Evolutionary conservation across 2,113 vertebrate species (phyloP).

Genomic region (Naja naja): DNA sequence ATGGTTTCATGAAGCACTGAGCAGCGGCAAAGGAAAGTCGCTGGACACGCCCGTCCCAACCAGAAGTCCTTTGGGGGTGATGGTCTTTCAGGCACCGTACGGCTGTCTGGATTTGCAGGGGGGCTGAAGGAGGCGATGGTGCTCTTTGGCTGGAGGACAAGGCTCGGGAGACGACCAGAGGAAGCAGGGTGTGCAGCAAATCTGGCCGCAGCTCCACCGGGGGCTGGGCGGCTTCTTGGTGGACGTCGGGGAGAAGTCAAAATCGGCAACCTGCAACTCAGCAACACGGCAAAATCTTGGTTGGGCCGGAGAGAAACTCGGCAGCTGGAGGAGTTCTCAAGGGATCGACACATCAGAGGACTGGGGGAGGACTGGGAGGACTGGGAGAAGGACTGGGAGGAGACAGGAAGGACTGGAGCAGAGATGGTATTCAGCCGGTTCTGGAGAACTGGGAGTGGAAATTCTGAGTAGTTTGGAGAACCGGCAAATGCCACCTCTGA

Average conservation of each 20-base stretch:
- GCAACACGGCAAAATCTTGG: background rate
- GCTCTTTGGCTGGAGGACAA: conserved; percentile 56
- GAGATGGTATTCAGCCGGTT: too few species aligned
- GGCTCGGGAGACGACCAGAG: conserved; percentile 52
- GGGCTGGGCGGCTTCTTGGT: conserved; percentile 53
- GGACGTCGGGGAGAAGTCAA: conserved; percentile 70
- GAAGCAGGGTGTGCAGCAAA: conserved; percentile 62
- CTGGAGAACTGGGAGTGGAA: too few species aligned
- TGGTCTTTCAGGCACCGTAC: conserved; percentile 63
- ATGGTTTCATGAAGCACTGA: background rate
- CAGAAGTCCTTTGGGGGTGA: fast-evolving
- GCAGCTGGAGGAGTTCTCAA: background rate
- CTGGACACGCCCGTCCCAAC: background rate
- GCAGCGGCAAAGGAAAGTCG: too few species aligned
- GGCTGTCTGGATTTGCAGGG: conserved; percentile 68
- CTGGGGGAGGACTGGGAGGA: too few species aligned
- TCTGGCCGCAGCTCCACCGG: conserved; percentile 46
- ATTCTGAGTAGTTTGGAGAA: too few species aligned
- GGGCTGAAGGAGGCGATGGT: conserved; percentile 63
- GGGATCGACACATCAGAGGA: background rate
- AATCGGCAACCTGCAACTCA: conserved; percentile 68
- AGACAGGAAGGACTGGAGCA: too few species aligned
- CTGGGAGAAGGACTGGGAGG: too few species aligned
- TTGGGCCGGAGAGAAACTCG: background rate
- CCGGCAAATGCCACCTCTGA: too few species aligned